Evolutionary conservation across 2,888 invertebrate species (phyloP).

Genomic region (Macrosiphum euphorbiae): DNA sequence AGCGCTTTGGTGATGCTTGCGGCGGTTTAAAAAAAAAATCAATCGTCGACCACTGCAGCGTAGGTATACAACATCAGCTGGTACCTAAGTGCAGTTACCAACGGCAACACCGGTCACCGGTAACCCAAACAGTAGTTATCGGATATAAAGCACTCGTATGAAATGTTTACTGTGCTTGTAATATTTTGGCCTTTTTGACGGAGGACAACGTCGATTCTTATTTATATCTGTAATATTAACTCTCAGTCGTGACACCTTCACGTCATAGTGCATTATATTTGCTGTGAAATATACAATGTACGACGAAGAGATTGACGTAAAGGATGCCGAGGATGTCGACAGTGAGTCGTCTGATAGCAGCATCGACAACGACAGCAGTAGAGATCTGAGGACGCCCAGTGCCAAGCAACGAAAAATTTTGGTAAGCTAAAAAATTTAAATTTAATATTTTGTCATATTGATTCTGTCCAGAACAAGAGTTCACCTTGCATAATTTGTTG

Average conservation of each 20-base stretch:
- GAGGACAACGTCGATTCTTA: not conserved
- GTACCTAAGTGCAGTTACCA: not conserved
- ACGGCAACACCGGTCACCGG: conserved; percentile 2
- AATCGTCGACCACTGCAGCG: not conserved
- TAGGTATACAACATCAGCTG: not conserved
- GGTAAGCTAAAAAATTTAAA: conserved; percentile 1
- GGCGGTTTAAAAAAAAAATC: not conserved
- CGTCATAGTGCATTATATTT: not conserved
- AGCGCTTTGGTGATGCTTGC: not conserved
- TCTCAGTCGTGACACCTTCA: not conserved
- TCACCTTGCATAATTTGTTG: not conserved
- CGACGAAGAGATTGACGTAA: conserved; percentile 57
- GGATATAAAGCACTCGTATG: not conserved
- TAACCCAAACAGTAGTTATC: conserved; percentile 17
- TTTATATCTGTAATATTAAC: not conserved
- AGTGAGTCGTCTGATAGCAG: conserved; percentile 51
- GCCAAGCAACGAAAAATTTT: conserved; percentile 56
- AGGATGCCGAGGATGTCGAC: conserved; percentile 63
- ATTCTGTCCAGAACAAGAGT: not conserved
- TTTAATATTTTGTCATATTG: too few relatives aligned
- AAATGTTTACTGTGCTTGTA: not conserved
- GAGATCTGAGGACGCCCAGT: conserved; percentile 52
- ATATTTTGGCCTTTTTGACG: not conserved
- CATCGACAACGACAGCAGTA: conserved; percentile 39
- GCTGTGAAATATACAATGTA: not conserved